phyloP scores from a whole-genome alignment of 2,113 vertebrate species.

The Dascyllus trimaculatus region DNA sequence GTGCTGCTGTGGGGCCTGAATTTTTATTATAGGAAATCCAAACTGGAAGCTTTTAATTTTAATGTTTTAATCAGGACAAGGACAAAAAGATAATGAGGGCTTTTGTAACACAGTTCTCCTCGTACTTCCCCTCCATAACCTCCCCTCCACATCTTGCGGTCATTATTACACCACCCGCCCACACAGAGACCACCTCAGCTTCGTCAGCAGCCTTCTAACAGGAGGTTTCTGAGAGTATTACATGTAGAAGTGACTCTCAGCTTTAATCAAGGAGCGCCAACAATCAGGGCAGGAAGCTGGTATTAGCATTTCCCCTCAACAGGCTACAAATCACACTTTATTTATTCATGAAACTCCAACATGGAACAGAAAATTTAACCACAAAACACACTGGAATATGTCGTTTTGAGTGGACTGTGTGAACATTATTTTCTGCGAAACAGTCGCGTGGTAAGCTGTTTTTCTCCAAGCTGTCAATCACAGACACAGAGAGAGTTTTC shows the following conservation, averaged over 20 bases:
- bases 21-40: too few species aligned
- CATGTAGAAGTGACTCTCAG: background rate
- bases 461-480: too few species aligned
- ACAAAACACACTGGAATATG: background rate
- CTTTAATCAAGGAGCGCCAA: background rate
- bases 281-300: background rate
- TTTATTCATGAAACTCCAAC: background rate
- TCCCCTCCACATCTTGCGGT: background rate
- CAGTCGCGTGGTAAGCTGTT: too few species aligned
- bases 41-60: conserved; percentile 12
- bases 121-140: background rate
- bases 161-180: background rate
- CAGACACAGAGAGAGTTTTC: too few species aligned
- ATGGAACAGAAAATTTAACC: background rate
- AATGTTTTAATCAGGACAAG: conserved; percentile 31
- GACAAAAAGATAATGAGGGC: conserved; percentile 18
- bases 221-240: background rate
- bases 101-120: background rate
- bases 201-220: background rate
- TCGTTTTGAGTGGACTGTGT: too few species aligned
- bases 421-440: too few species aligned
- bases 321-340: background rate
- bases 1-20: too few species aligned
- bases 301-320: background rate
- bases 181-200: background rate